Percentiles rank a stretch among this genome's conserved stretches.
phyloP scores from a whole-genome alignment of 1,140 invertebrate species.

The Pissodes strobi region DNA sequence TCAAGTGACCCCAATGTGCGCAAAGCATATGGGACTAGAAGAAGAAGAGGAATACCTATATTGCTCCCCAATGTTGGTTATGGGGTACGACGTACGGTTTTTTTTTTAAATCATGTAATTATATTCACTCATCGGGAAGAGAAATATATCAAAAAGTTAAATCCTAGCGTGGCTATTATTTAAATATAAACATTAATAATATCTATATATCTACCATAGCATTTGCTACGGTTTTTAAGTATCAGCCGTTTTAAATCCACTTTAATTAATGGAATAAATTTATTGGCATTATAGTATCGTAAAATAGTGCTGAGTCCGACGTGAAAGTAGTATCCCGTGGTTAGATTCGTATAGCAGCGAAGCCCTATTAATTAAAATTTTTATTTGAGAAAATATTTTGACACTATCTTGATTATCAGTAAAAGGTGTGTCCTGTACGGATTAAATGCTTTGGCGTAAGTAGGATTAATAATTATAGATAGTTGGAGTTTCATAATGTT shows the following conservation, averaged over 20 bases:
- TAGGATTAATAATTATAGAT: slow-evolving; percentile 20
- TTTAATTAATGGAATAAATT: slow-evolving; percentile 14
- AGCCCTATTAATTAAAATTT: slow-evolving; percentile 17
- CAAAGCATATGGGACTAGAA: too few relatives aligned
- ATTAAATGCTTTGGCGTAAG: slow-evolving; percentile 15
- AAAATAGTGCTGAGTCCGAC: not conserved
- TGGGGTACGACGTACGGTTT: too few relatives aligned
- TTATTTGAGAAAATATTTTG: slow-evolving; percentile 15
- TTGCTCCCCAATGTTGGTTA: too few relatives aligned
- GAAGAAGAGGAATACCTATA: too few relatives aligned
- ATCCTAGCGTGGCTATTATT: too few relatives aligned
- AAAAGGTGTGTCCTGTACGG: slow-evolving; percentile 13
- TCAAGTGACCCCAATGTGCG: too few relatives aligned
- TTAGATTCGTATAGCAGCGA: slow-evolving; percentile 6
- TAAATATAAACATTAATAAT: too few relatives aligned
- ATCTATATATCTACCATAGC: too few relatives aligned
- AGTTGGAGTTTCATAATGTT: too few relatives aligned
- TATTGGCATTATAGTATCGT: slow-evolving; percentile 3
- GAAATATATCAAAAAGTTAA: too few relatives aligned
- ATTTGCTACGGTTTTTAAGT: not conserved
- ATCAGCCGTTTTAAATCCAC: not conserved
- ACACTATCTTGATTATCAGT: slow-evolving; percentile 16
- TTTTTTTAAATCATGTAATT: too few relatives aligned
- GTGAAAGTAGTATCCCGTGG: slow-evolving; percentile 16
- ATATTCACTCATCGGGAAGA: too few relatives aligned